These are phyloP conservation scores for Osmerus eperlanus DNA, from an alignment of 2,113 vertebrate genomes.

Conservation along the genomic window DNA sequence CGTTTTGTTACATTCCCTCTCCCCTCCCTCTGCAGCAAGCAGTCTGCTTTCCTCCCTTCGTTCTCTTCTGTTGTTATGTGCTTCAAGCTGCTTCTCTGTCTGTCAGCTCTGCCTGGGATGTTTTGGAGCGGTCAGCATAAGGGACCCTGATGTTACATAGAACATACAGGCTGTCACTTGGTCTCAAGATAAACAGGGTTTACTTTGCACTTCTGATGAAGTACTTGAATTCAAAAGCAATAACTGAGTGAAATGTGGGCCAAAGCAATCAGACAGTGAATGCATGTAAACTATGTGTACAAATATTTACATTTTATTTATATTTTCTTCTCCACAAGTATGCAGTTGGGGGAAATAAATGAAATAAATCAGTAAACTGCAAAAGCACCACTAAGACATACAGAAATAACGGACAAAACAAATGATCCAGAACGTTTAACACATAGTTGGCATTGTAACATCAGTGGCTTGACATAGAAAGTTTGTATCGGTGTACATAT, in stretches of 20 bases:
- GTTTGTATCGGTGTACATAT: neutral
- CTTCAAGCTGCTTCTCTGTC: neutral
- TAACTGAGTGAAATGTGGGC: neutral
- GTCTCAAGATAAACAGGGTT: neutral
- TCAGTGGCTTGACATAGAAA: slow-evolving; percentile 32
- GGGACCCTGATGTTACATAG: neutral
- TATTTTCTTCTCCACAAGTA: slow-evolving; percentile 42
- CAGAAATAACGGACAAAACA: slow-evolving; percentile 11
- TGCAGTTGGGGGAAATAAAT: slow-evolving; percentile 35
- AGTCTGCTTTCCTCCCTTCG: neutral
- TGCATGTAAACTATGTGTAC: slow-evolving; percentile 17
- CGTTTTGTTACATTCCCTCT: neutral
- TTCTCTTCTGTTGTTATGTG: neutral
- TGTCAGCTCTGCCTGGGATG: neutral
- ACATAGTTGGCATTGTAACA: slow-evolving; percentile 30
- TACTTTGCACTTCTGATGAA: neutral
- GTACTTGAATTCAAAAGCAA: neutral
- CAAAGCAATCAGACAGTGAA: neutral
- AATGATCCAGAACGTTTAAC: slow-evolving; percentile 24
- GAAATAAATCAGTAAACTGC: neutral
- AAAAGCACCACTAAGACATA: slow-evolving; percentile 18
- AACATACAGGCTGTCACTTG: neutral
- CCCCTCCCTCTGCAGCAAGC: neutral
- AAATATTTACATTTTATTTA: slow-evolving; percentile 63
- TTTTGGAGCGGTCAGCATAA: neutral